phyloP scores from a whole-genome alignment of 2,888 invertebrate genomes.

The Actias luna region DNA sequence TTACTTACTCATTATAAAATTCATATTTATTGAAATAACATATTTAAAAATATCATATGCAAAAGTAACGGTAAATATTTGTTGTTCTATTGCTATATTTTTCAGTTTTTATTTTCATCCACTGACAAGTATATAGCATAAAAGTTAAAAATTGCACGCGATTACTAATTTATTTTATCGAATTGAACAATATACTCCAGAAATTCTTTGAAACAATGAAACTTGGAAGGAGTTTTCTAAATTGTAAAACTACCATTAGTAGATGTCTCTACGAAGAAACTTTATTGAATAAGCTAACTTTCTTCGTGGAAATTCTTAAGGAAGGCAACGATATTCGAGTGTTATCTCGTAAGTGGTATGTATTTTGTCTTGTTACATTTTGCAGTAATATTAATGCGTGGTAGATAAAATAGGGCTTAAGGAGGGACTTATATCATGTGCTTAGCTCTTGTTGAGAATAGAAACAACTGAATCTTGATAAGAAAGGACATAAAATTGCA shows the following conservation, averaged over 20 bases:
- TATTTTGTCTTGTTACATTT: not conserved
- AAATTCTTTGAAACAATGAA: not conserved
- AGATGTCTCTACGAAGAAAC: conserved; percentile 5
- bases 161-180: not conserved
- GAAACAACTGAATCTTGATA: too few relatives aligned
- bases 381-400: too few relatives aligned
- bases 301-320: not conserved
- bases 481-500: too few relatives aligned
- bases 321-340: not conserved
- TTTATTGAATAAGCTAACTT: conserved; percentile 2
- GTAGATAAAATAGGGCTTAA: too few relatives aligned
- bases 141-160: not conserved
- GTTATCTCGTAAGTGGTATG: not conserved
- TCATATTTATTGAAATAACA: too few relatives aligned
- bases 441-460: too few relatives aligned
- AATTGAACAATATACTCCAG: not conserved
- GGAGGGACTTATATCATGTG: too few relatives aligned
- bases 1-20: too few relatives aligned
- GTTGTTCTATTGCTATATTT: too few relatives aligned
- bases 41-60: too few relatives aligned
- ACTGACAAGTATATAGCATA: not conserved
- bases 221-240: not conserved
- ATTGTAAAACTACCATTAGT: not conserved
- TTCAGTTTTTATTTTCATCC: too few relatives aligned
- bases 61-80: too few relatives aligned